Evolutionary conservation across 2,888 invertebrate genomes (phyloP).

Genomic region (Criorhina ranunculi): DNA sequence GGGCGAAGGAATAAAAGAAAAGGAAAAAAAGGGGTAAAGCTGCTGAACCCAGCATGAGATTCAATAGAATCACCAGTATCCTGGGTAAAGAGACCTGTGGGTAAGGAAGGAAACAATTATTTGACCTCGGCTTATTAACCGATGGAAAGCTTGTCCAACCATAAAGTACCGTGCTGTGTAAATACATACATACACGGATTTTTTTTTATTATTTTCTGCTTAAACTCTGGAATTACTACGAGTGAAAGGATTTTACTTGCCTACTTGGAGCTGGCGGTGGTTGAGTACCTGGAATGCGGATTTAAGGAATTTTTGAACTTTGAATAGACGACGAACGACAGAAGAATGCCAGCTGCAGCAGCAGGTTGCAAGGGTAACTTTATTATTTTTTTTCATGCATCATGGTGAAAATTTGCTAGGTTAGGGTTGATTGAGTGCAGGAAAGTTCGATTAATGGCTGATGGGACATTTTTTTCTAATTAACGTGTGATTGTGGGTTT

Average conservation of each 20-base stretch:
- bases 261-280: slow-evolving; percentile 48
- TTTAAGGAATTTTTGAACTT: slow-evolving; percentile 49
- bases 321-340: slow-evolving; percentile 19
- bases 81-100: slow-evolving; percentile 36
- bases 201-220: neutral
- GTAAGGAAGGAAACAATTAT: slow-evolving; percentile 74
- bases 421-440: slow-evolving; percentile 36
- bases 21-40: slow-evolving; percentile 38
- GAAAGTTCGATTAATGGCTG: slow-evolving; percentile 46
- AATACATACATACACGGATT: neutral
- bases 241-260: slow-evolving; percentile 68
- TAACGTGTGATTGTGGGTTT: slow-evolving; percentile 28
- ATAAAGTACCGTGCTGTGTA: slow-evolving; percentile 49
- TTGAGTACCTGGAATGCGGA: slow-evolving; percentile 48
- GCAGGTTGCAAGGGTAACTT: slow-evolving; percentile 20
- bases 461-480: slow-evolving; percentile 28
- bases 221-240: slow-evolving; percentile 57
- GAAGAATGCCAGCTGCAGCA: slow-evolving; percentile 25
- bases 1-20: slow-evolving; percentile 31
- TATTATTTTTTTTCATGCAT: slow-evolving; percentile 17
- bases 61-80: slow-evolving; percentile 48
- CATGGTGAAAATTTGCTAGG: slow-evolving; percentile 13
- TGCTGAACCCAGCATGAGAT: slow-evolving; percentile 31
- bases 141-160: slow-evolving; percentile 73
- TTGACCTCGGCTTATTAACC: slow-evolving; percentile 76